These are phyloP conservation scores for Carassius auratus DNA, from an alignment of 2,113 vertebrate genomes.

Conservation along the genomic window DNA sequence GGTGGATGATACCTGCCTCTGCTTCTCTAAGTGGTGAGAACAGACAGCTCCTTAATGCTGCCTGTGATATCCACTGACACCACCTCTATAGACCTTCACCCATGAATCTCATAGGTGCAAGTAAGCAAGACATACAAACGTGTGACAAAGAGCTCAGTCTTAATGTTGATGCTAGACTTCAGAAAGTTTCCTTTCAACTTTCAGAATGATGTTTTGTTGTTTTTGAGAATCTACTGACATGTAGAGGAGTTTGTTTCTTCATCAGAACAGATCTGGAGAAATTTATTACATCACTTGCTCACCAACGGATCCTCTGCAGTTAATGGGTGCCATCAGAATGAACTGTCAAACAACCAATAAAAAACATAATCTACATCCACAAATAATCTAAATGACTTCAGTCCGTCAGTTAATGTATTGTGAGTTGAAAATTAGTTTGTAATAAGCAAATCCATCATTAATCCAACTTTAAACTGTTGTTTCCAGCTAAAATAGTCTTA, in stretches of 20 bases:
- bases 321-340: too few species aligned
- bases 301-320: too few species aligned
- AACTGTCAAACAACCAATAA: neutral
- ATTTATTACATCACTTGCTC: too few species aligned
- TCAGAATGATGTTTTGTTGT: neutral
- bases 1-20: slow-evolving; percentile 26
- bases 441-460: too few species aligned
- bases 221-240: neutral
- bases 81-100: slow-evolving; percentile 16
- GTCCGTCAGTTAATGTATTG: too few species aligned
- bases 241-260: neutral
- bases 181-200: neutral
- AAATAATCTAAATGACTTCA: too few species aligned
- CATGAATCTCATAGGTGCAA: slow-evolving; percentile 11
- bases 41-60: slow-evolving; percentile 42
- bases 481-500: too few species aligned
- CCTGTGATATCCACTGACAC: slow-evolving; percentile 38
- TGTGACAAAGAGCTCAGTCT: slow-evolving; percentile 19
- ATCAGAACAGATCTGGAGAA: neutral
- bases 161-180: neutral
- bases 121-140: slow-evolving; percentile 4
- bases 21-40: slow-evolving; percentile 14
- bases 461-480: too few species aligned
- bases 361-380: neutral
- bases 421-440: too few species aligned